A percentile compares a stretch with the other conserved stretches of the same genome.
These are phyloP conservation scores for Eurypyga helias DNA, from an alignment of 2,113 vertebrate genomes.

Conservation along the genomic window DNA sequence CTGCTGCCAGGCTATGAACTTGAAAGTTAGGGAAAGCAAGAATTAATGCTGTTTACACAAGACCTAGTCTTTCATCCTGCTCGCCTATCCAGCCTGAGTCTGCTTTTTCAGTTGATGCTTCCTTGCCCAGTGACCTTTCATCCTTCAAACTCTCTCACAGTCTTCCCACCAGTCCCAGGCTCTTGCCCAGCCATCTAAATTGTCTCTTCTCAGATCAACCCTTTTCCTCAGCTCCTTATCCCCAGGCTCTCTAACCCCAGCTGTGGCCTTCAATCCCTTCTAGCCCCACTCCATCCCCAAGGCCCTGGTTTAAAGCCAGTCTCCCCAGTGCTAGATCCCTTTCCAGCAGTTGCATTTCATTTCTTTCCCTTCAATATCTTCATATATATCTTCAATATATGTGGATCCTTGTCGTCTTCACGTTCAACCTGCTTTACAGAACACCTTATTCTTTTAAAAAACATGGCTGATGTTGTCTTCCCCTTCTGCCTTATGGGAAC, in stretches of 20 bases:
- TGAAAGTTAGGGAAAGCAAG: background rate
- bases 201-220: background rate
- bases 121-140: background rate
- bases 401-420: background rate
- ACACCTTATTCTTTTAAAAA: background rate
- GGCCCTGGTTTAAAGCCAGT: background rate
- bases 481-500: background rate
- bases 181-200: background rate
- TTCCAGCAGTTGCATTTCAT: background rate
- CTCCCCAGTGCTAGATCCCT: background rate
- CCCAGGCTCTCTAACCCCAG: background rate
- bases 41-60: background rate
- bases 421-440: background rate
- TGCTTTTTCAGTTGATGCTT: background rate
- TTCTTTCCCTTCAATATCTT: background rate
- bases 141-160: background rate
- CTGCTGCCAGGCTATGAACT: background rate
- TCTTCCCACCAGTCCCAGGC: background rate
- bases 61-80: background rate
- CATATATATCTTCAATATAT: too few species aligned
- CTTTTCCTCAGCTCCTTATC: background rate
- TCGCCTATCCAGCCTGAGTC: background rate
- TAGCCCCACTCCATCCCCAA: background rate
- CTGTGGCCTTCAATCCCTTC: background rate
- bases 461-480: background rate